Evolutionary conservation across 2,797 vertebrate genomes (phyloP).

Genomic region (Clarias platycephalus): DNA sequence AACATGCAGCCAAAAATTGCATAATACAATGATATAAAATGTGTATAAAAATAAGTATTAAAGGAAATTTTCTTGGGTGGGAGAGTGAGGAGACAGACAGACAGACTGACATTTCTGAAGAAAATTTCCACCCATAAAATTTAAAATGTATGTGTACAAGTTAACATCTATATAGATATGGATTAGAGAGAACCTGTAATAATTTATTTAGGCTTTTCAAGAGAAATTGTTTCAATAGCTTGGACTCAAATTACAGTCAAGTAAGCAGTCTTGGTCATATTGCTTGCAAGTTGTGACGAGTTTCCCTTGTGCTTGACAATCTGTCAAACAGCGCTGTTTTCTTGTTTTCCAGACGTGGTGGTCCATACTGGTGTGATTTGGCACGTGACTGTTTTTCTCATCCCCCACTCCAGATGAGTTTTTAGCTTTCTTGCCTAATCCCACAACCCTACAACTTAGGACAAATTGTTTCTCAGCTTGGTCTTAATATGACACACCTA

Average conservation of each 20-base stretch:
- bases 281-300: background rate
- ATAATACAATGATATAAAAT: no score
- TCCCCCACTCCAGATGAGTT: conserved; percentile 17
- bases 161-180: background rate
- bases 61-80: no score
- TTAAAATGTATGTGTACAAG: no score
- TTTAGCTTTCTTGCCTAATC: conserved; percentile 13
- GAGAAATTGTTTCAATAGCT: background rate
- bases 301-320: background rate
- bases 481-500: conserved; percentile 16
- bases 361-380: conserved; percentile 19
- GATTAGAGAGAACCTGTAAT: background rate
- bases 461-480: conserved; percentile 44
- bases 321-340: background rate
- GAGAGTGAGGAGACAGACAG: no score
- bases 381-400: conserved; percentile 24
- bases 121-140: no score
- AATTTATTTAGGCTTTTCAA: background rate
- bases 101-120: no score
- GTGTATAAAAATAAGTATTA: no score
- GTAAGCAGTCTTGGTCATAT: background rate
- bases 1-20: no score
- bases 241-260: background rate
- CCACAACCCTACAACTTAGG: conserved; percentile 5
- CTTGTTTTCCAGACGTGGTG: background rate